Evolutionary conservation across 1,140 invertebrate genomes (phyloP).

Genomic region (Berghia stephanieae): DNA sequence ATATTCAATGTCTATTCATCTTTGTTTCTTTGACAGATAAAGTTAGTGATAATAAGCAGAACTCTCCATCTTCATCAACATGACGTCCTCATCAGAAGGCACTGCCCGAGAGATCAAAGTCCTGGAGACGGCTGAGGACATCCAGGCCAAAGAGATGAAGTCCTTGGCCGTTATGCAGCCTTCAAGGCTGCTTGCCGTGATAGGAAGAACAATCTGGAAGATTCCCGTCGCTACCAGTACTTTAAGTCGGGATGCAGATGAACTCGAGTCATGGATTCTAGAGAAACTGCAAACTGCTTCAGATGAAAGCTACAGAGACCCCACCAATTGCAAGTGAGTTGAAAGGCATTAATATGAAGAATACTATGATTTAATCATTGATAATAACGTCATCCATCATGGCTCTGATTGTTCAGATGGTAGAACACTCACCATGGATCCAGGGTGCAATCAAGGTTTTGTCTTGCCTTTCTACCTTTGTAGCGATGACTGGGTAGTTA

Average conservation of each 20-base stretch:
- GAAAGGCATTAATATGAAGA: not conserved
- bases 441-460: too few relatives aligned
- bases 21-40: too few relatives aligned
- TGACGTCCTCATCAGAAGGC: conserved; percentile 63
- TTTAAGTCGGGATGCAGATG: conserved; percentile 99
- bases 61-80: conserved; percentile 14
- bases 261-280: conserved; percentile 98
- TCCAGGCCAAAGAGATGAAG: conserved; percentile 80
- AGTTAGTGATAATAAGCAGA: not conserved
- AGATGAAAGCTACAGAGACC: conserved; percentile 96
- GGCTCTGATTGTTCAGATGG: too few relatives aligned
- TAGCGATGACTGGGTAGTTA: too few relatives aligned
- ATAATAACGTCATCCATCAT: not conserved
- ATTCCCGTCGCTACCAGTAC: conserved; percentile 96
- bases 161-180: conserved; percentile 79
- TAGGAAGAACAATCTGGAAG: conserved; percentile 95
- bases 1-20: too few relatives aligned
- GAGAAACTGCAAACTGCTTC: conserved; percentile 98
- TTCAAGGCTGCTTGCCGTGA: conserved; percentile 93
- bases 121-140: conserved; percentile 98
- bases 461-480: too few relatives aligned
- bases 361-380: not conserved
- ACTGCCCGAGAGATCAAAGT: conserved; percentile 92
- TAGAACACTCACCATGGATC: too few relatives aligned
- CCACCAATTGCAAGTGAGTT: conserved; percentile 77